phyloP scores from a whole-genome alignment of 1,140 invertebrate species.

The Portunus trituberculatus region DNA sequence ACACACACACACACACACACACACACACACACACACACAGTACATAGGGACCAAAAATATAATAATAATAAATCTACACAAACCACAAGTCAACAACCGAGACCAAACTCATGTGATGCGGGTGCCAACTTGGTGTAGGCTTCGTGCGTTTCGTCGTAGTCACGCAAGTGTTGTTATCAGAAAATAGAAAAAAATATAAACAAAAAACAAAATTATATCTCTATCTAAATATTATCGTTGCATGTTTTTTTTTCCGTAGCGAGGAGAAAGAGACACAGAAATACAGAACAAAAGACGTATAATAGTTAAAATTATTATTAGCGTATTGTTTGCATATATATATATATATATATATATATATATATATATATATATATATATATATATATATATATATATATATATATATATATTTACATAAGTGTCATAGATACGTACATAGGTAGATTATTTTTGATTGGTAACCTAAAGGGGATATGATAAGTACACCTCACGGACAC shows the following conservation, averaged over 20 bases:
- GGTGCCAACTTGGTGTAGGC: background rate
- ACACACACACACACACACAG: slow-evolving; percentile 39
- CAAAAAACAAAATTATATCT: slow-evolving; percentile 5
- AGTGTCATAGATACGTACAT: background rate
- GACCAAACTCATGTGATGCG: slow-evolving; percentile 6
- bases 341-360: too few species aligned
- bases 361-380: background rate
- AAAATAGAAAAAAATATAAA: too few species aligned
- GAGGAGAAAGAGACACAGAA: background rate
- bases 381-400: too few species aligned
- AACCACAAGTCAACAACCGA: background rate
- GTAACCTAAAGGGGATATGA: background rate
- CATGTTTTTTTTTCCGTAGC: background rate
- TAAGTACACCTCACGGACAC: background rate
- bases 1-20: slow-evolving; percentile 52
- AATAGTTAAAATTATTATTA: background rate
- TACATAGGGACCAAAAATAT: background rate
- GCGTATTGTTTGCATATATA: background rate
- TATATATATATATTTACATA: background rate
- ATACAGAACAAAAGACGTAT: background rate
- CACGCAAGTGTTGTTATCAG: background rate
- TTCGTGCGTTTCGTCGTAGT: background rate
- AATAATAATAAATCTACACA: background rate
- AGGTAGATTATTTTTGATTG: background rate
- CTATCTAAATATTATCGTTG: background rate